Conservation (phyloP, 2,797 vertebrate species). For the Selene dorsalis region DNA sequence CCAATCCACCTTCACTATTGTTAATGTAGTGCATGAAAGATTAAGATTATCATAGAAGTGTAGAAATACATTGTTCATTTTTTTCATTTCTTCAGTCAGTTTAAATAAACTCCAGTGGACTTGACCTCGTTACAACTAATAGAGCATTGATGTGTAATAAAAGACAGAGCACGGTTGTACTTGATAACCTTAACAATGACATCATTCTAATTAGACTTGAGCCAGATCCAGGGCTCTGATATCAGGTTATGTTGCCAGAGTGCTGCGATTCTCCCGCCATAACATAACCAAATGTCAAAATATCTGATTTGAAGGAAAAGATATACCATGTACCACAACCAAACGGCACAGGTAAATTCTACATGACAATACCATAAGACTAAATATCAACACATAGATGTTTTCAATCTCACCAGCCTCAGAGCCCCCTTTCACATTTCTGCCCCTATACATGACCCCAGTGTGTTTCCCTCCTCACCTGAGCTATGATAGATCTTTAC, state of each 20-base stretch:
- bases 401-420: neutral
- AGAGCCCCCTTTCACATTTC: neutral
- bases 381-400: neutral
- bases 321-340: neutral
- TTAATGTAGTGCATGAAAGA: neutral
- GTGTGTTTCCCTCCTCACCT: slow-evolving; percentile 6
- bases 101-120: neutral
- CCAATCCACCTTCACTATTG: neutral
- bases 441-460: neutral
- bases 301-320: neutral
- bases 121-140: neutral
- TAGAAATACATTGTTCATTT: neutral
- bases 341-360: neutral
- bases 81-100: neutral
- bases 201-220: neutral
- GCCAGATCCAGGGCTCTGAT: neutral
- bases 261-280: neutral
- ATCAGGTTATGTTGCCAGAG: neutral
- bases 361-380: neutral
- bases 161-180: neutral
- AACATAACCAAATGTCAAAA: neutral
- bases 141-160: neutral
- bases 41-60: neutral
- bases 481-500: neutral
- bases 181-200: neutral